Evolutionary conservation across 2,888 invertebrate species (phyloP).

Genomic region (Apeira syringaria): DNA sequence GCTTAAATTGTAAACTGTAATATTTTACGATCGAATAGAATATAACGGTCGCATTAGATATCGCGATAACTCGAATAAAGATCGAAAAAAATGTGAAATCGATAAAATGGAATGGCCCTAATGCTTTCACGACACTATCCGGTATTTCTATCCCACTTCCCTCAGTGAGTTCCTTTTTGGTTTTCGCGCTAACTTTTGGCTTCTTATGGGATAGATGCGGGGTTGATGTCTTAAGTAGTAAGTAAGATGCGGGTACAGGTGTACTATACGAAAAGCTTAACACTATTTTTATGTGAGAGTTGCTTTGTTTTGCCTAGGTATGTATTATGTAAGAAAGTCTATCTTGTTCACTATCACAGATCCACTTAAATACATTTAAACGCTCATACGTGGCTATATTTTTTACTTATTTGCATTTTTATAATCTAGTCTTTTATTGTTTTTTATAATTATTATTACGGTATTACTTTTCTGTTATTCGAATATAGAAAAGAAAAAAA

Average conservation of each 20-base stretch:
- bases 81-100: slow-evolving; percentile 47
- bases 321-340: too few relatives aligned
- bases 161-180: slow-evolving; percentile 26
- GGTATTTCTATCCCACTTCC: slow-evolving; percentile 43
- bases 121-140: slow-evolving; percentile 40
- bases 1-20: slow-evolving; percentile 45
- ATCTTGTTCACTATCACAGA: too few relatives aligned
- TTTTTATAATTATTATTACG: too few relatives aligned
- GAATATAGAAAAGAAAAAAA: too few relatives aligned
- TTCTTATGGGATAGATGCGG: slow-evolving; percentile 29
- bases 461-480: too few relatives aligned
- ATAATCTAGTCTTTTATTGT: too few relatives aligned
- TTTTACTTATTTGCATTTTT: too few relatives aligned
- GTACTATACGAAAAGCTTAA: too few relatives aligned
- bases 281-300: too few relatives aligned
- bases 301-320: too few relatives aligned
- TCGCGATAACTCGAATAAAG: slow-evolving; percentile 39
- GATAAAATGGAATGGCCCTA: slow-evolving; percentile 34
- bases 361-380: too few relatives aligned
- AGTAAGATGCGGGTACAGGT: neutral
- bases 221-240: neutral
- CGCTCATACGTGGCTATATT: too few relatives aligned
- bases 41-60: slow-evolving; percentile 33
- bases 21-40: slow-evolving; percentile 40
- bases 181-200: slow-evolving; percentile 26